A percentile compares a stretch with the other conserved stretches of the same genome.
Evolutionary conservation across 2,113 vertebrate genomes (phyloP).

Genomic region (Emydocephalus ijimae): DNA sequence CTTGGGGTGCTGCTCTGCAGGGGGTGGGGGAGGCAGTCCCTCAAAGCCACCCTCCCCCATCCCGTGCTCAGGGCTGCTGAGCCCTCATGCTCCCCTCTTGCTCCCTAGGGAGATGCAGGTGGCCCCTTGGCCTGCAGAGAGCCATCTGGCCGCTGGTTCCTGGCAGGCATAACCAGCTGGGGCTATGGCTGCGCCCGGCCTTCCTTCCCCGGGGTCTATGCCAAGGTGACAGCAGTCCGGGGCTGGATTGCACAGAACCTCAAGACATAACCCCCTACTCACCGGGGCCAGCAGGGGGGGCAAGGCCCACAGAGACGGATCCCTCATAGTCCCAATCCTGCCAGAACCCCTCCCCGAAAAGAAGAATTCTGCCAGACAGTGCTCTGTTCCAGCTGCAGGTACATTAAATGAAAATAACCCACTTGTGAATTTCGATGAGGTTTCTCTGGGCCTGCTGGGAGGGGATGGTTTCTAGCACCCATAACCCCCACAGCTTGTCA

Average conservation of each 20-base stretch:
- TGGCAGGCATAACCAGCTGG: constrained; percentile 96
- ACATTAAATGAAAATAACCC: background rate
- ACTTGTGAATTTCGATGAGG: background rate
- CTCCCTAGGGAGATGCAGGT: constrained; percentile 86
- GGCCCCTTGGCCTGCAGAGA: constrained; percentile 89
- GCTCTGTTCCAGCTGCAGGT: background rate
- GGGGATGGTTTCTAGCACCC: background rate
- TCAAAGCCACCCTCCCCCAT: background rate
- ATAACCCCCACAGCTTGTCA: background rate
- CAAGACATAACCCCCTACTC: constrained; percentile 62
- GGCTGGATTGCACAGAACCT: constrained; percentile 85
- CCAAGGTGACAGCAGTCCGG: constrained; percentile 81
- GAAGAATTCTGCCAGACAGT: background rate
- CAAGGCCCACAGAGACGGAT: background rate
- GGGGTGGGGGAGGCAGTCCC: background rate
- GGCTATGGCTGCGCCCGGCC: constrained; percentile 88
- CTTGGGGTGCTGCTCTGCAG: background rate
- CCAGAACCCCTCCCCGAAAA: background rate
- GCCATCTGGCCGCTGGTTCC: constrained; percentile 85
- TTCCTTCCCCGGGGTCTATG: constrained; percentile 89
- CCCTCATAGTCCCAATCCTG: background rate
- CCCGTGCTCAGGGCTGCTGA: background rate
- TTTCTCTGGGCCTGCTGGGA: background rate
- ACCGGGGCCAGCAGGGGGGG: background rate
- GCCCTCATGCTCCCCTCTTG: constrained; percentile 9